Base-by-base conservation (phyloP, 1,140 invertebrate species). In the Penaeus vannamei region DNA sequence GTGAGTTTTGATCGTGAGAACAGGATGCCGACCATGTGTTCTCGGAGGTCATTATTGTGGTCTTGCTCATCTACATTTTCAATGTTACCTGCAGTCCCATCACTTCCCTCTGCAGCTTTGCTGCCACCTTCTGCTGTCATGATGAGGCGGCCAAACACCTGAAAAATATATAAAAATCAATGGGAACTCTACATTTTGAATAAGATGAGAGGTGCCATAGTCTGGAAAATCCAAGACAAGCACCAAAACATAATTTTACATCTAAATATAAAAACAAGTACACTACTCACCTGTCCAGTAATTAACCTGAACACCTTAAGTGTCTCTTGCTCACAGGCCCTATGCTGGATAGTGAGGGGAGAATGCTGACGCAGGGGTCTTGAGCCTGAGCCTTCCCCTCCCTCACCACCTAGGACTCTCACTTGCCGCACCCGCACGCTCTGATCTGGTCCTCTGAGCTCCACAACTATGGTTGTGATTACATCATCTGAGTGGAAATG, bases 1-100 rank as follows among this genome's bases (percentile, higher is more conserved):
- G 97, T 98, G 0, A 99, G 94, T 93, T 98, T 98, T 92, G 97
- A 98, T 76, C 97, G 95, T 91, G 97, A 98, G 93, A 99, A 99
- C 23, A 99, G 94, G 91, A 99, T 99, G 82, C 98, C 98, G 29
- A 99, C 98, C 95, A 99, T 98, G 92, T 99, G 98, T 93, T 99
- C 98, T 29, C 98, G 95, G 0, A 99, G 94, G 93, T 99, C 97
- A 87, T 96, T 97, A 92, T 96, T 96, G 84, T 96, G 95, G 69
- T 95, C 95, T 26, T 94, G 92, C 90, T 95, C 94, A 86, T 95
- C 94, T 84, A 94, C 93, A 83, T 85, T 79, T 22, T 85, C 79
- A 36, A 91, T 89, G 32, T 46, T 20, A 4, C 36, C 66, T 59
- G 79, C 84, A 69, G 64, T 69, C 90, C 85, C 72, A 90, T 91